A percentile compares a stretch with the other conserved stretches of the same genome.
phyloP scores from a whole-genome alignment of 2,888 invertebrate species.

The Hyposoter didymator region DNA sequence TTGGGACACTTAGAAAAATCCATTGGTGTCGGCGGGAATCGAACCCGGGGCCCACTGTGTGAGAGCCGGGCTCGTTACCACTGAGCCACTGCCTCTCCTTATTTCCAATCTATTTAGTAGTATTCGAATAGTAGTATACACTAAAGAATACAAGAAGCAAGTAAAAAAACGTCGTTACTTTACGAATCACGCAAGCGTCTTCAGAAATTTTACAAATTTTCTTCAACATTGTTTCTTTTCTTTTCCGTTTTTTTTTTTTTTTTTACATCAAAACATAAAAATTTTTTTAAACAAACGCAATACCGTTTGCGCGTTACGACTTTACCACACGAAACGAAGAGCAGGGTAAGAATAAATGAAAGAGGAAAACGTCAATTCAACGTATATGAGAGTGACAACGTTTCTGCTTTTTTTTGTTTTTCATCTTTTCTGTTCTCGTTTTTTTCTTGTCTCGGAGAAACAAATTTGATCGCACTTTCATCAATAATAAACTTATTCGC shows the following conservation, averaged over 20 bases:
- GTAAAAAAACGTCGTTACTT: conserved; percentile 79
- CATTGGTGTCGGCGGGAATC: too few species aligned
- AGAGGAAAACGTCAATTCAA: conserved; percentile 50
- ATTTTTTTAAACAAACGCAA: conserved; percentile 45
- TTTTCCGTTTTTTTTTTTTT: conserved; percentile 36
- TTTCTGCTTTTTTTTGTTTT: conserved; percentile 10
- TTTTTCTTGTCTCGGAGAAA: conserved; percentile 30
- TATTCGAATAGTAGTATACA: conserved; percentile 67
- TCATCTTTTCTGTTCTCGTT: too few species aligned
- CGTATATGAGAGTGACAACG: conserved; percentile 59
- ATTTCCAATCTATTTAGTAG: conserved; percentile 55
- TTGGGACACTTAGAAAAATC: too few species aligned
- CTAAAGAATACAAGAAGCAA: conserved; percentile 80
- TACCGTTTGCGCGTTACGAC: conserved; percentile 68
- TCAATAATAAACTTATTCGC: conserved; percentile 78
- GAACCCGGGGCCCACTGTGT: too few species aligned
- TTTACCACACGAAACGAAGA: conserved; percentile 53
- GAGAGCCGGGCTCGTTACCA: too few species aligned
- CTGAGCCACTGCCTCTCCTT: too few species aligned
- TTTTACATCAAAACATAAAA: conserved; percentile 47
- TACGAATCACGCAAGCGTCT: conserved; percentile 72
- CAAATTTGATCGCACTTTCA: conserved; percentile 63
- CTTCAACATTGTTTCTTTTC: conserved; percentile 37
- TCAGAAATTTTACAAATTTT: conserved; percentile 64
- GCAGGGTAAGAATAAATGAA: conserved; percentile 28